Base-by-base conservation (phyloP, 2,888 invertebrate species). In the Trichogramma dendrolimi region DNA sequence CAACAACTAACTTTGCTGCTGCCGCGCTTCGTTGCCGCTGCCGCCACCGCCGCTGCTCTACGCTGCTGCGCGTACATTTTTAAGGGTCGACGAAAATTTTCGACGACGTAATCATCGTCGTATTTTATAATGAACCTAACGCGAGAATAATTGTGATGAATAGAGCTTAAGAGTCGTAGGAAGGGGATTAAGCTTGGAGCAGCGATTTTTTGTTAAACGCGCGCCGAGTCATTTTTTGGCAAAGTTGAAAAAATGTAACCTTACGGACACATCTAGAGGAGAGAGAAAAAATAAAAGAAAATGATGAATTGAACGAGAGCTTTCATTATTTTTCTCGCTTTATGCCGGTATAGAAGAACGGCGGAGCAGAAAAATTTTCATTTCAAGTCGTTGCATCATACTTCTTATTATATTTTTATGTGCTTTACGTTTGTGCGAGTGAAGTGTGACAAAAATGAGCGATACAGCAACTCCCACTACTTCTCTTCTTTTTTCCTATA, bases 391-490 rank as follows among this genome's bases (percentile, higher is more conserved):
- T 27, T 27, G 27, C 27, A 27, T 27, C 27, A 27, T 27, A 27
- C 27, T 27, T 27, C 27, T 27, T 27, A 27, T 27, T 27, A 27
- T 27, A 27, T 27, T 27, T 27, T 27, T 27, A 27, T 27, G 27
- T 27, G 27, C 27, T 27, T 27, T 27, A 3, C 27, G 27, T 27
- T 27, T 27, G 27, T 27, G 27, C 27, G 27, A 27, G 2, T 27
- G 27, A 27, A 27, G 27, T 27, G 27, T 60, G 55, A 54, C 46
- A 54, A 57, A 63, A 63, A 60, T 60, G 55, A 63, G 54, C 55
- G 56, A 57, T 54, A 41, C 55, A 7, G 27, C 27, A 27, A 27
- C 27, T 27, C 27, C 27, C 27, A 27, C 27, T 27, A 27, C 27
- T 27, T 27, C 27, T 27, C 27, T 27, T 27, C 27, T 27, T 27